A percentile compares a stretch with the other conserved stretches of the same genome.
Conservation (phyloP, 2,113 vertebrate genomes). For the Mixornis gularis region DNA sequence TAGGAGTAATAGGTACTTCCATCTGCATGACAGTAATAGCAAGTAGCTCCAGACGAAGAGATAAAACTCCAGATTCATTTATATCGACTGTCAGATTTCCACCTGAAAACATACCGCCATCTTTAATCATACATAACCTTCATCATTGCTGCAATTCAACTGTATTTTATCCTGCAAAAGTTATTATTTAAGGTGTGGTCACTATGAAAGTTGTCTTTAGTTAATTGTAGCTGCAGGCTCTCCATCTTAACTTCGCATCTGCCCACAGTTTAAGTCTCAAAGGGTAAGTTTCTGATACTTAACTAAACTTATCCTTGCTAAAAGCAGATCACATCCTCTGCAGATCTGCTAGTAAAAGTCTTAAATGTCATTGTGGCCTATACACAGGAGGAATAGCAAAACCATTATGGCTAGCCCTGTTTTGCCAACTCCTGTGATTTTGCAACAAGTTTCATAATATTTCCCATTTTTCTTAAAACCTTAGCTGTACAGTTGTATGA, state of each 20-base stretch:
- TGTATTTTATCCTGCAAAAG: neutral
- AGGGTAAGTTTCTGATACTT: neutral
- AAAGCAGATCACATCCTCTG: neutral
- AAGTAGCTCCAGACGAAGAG: neutral
- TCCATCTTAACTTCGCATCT: neutral
- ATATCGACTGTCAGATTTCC: neutral
- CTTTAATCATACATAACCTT: neutral
- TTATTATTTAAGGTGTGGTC: neutral
- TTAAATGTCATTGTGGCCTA: neutral
- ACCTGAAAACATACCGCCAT: accelerated
- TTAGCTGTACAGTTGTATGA: neutral
- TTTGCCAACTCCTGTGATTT: neutral
- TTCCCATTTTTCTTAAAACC: neutral
- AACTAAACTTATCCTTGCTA: neutral
- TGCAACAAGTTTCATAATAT: neutral
- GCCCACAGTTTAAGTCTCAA: neutral
- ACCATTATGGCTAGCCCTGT: neutral
- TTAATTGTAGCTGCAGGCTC: neutral
- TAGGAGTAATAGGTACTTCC: neutral
- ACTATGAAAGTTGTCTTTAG: neutral
- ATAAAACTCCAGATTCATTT: neutral
- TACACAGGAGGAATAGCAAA: neutral
- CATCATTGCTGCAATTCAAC: neutral
- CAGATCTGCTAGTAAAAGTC: neutral
- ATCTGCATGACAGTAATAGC: neutral